These are phyloP conservation scores for Osmerus eperlanus DNA, from an alignment of 2,113 vertebrate species.

Conservation along the genomic window DNA sequence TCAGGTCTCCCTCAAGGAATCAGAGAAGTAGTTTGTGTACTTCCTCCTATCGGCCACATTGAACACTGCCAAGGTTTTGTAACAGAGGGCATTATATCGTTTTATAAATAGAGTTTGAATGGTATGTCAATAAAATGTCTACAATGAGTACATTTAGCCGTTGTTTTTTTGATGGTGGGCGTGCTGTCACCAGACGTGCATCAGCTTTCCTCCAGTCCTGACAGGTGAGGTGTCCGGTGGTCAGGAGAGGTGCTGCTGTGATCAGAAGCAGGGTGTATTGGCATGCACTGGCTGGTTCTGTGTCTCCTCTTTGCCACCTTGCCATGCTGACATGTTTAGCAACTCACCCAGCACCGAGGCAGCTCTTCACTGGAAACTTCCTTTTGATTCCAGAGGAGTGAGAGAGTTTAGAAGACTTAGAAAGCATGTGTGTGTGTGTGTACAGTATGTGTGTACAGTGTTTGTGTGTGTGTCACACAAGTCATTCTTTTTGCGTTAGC, in stretches of 20 bases:
- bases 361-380: background rate
- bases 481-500: background rate
- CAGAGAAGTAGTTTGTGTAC: no score
- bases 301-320: background rate
- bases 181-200: background rate
- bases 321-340: background rate
- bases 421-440: no score
- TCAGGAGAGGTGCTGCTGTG: no score
- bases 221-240: no score
- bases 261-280: no score
- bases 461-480: background rate
- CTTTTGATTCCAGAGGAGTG: background rate
- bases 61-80: no score
- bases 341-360: background rate
- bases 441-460: no score
- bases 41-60: no score
- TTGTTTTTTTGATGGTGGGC: background rate
- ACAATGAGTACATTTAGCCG: background rate
- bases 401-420: no score
- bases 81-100: no score
- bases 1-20: no score
- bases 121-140: background rate
- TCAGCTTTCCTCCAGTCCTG: background rate
- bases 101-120: no score
- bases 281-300: background rate